Conservation (phyloP, 2,113 vertebrate genomes). For the Crotophaga sulcirostris region DNA sequence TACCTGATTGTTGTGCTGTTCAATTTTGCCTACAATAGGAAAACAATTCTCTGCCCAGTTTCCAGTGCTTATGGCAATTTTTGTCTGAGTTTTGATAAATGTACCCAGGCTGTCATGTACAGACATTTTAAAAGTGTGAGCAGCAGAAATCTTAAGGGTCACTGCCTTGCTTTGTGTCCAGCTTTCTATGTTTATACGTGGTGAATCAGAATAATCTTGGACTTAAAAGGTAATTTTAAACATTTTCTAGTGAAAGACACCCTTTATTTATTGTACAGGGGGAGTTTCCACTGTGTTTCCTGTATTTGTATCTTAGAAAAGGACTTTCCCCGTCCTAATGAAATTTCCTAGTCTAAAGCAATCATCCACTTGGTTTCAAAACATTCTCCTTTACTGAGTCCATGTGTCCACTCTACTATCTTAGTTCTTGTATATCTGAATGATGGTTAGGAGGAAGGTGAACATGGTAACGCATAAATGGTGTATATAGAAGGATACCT, state of each 20-base stretch:
- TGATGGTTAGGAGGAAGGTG: not conserved
- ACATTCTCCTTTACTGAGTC: not conserved
- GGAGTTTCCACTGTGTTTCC: not conserved
- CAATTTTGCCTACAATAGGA: not conserved
- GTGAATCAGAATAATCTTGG: not conserved
- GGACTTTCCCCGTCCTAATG: not conserved
- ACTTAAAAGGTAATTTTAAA: not conserved
- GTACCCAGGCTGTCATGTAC: not conserved
- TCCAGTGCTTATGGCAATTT: not conserved
- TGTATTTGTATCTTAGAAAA: not conserved
- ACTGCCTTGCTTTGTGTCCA: not conserved
- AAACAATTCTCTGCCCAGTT: not conserved
- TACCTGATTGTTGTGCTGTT: not conserved
- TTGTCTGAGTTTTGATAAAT: not conserved
- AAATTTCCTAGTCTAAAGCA: not conserved
- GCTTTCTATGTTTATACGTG: not conserved
- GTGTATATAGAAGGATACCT: not conserved
- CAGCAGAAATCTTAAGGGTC: not conserved
- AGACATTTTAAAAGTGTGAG: not conserved
- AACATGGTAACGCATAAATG: fast-evolving
- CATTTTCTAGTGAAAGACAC: not conserved
- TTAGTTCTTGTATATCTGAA: not conserved
- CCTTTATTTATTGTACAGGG: not conserved
- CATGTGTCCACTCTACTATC: fast-evolving
- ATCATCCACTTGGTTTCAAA: not conserved